A percentile compares a stretch with the other conserved stretches of the same genome.
Evolutionary conservation across 2,797 vertebrate species (phyloP).

Genomic region (Danio aesculapii): DNA sequence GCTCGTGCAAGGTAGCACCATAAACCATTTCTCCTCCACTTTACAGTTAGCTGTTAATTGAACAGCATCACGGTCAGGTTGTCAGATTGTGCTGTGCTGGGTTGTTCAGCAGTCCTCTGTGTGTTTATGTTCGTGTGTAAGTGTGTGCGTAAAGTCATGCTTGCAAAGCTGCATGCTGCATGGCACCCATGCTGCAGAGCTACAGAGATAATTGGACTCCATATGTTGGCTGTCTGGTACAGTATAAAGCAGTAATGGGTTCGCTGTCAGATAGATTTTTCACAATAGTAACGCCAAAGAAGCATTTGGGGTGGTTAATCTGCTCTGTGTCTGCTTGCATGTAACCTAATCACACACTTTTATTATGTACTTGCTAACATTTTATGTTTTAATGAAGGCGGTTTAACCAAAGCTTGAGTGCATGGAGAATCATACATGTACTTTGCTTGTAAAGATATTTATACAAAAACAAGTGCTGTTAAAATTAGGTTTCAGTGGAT

Average conservation of each 20-base stretch:
- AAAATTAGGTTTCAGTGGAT: neutral
- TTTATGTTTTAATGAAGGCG: neutral
- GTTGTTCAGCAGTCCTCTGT: constrained; percentile 23
- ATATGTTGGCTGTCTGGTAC: constrained; percentile 40
- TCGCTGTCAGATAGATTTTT: constrained; percentile 17
- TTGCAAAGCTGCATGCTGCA: constrained; percentile 24
- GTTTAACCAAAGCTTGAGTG: neutral
- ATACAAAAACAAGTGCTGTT: neutral
- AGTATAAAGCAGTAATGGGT: constrained; percentile 33
- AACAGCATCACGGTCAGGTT: neutral
- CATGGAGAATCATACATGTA: neutral
- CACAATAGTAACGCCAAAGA: constrained; percentile 2
- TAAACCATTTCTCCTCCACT: neutral
- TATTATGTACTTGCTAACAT: neutral
- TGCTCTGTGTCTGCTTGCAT: constrained; percentile 4
- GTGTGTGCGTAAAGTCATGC: constrained; percentile 18
- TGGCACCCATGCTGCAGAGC: constrained; percentile 37
- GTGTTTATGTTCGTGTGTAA: neutral
- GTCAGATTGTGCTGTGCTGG: neutral
- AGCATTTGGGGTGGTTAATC: constrained; percentile 4
- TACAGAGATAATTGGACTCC: constrained; percentile 40
- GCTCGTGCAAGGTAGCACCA: constrained; percentile 90
- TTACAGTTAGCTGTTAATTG: neutral
- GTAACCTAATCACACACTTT: neutral
- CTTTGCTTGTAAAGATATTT: neutral